phyloP scores from a whole-genome alignment of 2,797 vertebrate species.

The Megalops cyprinoides region DNA sequence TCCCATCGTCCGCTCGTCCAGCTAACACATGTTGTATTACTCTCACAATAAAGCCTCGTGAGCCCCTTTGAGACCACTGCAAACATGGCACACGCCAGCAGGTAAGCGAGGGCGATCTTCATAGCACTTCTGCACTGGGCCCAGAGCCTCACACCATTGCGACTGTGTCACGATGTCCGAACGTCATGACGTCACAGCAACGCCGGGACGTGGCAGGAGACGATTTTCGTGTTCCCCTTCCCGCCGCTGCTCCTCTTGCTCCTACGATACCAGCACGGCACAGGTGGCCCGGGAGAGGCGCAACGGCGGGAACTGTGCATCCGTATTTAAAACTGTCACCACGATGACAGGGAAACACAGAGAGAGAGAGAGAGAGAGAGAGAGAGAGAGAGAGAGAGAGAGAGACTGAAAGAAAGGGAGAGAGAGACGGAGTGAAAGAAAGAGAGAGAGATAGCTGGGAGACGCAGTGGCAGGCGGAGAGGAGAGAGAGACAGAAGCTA shows the following conservation, averaged over 20 bases:
- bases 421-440: background rate
- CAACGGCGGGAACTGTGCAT: slow-evolving; percentile 45
- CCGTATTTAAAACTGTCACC: slow-evolving; percentile 55
- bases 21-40: background rate
- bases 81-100: background rate
- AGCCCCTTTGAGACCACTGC: too few relatives aligned
- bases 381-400: background rate
- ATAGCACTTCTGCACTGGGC: background rate
- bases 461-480: slow-evolving; percentile 18
- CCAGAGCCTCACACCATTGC: background rate
- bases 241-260: background rate
- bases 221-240: too few relatives aligned
- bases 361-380: background rate
- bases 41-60: background rate
- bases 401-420: slow-evolving; percentile 5
- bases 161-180: background rate
- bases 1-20: background rate
- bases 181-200: background rate
- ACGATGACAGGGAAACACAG: slow-evolving; percentile 47
- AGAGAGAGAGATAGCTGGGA: slow-evolving; percentile 31
- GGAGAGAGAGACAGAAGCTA: slow-evolving; percentile 31
- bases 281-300: slow-evolving; percentile 37
- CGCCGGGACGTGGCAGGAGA: background rate
- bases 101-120: background rate
- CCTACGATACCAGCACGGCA: background rate